phyloP scores from a whole-genome alignment of 2,888 invertebrate genomes.

The Drosophila formosana region DNA sequence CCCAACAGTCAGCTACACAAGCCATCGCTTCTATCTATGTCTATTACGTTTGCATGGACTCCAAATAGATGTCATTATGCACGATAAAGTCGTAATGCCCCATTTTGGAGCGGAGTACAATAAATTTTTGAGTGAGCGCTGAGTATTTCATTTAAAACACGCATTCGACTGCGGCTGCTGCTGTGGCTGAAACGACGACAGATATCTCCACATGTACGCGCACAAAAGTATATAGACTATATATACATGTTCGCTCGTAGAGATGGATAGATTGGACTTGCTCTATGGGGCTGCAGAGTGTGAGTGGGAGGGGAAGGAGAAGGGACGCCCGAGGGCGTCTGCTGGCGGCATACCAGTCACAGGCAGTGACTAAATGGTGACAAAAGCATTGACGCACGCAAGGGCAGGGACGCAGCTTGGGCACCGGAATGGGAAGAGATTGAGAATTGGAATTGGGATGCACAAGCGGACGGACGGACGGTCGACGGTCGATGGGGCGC shows the following conservation, averaged over 20 bases:
- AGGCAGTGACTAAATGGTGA: constrained; percentile 65
- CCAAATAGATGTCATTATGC: constrained; percentile 2
- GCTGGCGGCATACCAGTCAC: constrained; percentile 52
- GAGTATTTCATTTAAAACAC: constrained; percentile 80
- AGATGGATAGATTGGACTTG: constrained; percentile 71
- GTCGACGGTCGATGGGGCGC: constrained; percentile 44
- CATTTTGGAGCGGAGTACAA: constrained; percentile 32
- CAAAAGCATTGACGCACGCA: constrained; percentile 44
- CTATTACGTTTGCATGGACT: background rate
- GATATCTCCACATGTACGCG: constrained; percentile 67
- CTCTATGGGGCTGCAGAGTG: background rate
- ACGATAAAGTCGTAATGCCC: constrained; percentile 20
- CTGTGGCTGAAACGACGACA: constrained; percentile 62
- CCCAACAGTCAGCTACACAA: background rate
- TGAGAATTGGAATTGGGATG: constrained; percentile 26
- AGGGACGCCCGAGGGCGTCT: constrained; percentile 45
- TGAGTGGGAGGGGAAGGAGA: background rate
- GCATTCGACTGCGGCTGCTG: constrained; percentile 58
- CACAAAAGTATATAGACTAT: background rate
- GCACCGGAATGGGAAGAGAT: constrained; percentile 23
- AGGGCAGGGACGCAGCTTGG: constrained; percentile 13
- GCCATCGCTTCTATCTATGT: background rate
- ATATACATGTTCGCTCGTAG: constrained; percentile 12
- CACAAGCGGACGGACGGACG: constrained; percentile 30
- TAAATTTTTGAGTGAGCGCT: constrained; percentile 72